Percentiles rank a stretch among this genome's conserved stretches.
phyloP scores from a whole-genome alignment of 2,113 vertebrate species.

The Istiophorus platypterus region DNA sequence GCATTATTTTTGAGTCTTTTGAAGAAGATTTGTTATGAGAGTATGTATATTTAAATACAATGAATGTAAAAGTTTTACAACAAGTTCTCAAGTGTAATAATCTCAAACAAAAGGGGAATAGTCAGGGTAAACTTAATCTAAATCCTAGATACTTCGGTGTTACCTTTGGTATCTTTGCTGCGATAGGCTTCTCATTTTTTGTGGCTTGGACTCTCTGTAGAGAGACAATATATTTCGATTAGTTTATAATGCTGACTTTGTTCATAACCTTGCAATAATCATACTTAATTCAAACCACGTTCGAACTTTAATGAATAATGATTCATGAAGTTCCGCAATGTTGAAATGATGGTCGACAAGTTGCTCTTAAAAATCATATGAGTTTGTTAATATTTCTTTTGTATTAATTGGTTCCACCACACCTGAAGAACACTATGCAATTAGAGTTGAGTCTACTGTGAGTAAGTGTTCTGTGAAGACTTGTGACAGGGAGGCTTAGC shows the following conservation, averaged over 20 bases:
- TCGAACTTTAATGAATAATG: not conserved
- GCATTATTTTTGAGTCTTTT: too few species aligned
- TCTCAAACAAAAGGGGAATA: not conserved
- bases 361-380: not conserved
- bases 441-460: not conserved
- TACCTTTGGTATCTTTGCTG: conserved; percentile 66
- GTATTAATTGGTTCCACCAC: not conserved
- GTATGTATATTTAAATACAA: not conserved
- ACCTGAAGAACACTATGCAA: not conserved
- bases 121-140: not conserved
- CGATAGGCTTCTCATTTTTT: not conserved
- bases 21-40: not conserved
- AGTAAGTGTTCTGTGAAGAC: too few species aligned
- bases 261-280: not conserved
- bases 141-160: not conserved
- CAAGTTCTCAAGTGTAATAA: too few species aligned
- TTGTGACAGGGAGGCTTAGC: too few species aligned
- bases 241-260: not conserved
- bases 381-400: not conserved
- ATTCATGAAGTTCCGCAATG: not conserved
- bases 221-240: not conserved
- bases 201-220: conserved; percentile 42
- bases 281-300: not conserved
- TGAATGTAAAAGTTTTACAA: not conserved
- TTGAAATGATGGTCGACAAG: not conserved